Evolutionary conservation across 2,113 vertebrate genomes (phyloP).

Genomic region (Odocoileus hemionus): DNA sequence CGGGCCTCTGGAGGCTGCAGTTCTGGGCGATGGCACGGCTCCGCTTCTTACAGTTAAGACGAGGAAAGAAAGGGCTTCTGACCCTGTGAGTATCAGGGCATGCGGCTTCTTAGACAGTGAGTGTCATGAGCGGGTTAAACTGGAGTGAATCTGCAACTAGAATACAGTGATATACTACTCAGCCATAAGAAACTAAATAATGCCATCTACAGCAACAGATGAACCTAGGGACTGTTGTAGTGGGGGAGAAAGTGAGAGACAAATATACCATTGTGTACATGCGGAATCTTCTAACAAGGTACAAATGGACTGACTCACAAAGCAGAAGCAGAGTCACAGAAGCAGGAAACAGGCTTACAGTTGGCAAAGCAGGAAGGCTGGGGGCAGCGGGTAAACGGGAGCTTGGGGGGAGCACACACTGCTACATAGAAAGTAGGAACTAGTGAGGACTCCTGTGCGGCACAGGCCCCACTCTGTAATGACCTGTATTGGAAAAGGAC

Average conservation of each 20-base stretch:
- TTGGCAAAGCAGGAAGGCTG: neutral
- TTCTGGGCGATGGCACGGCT: slow-evolving; percentile 85
- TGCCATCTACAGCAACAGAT: neutral
- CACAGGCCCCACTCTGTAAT: neutral
- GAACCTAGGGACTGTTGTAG: neutral
- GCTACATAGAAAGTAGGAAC: fast-evolving
- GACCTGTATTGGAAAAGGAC: neutral
- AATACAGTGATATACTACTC: neutral
- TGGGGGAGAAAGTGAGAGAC: neutral
- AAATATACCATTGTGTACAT: fast-evolving
- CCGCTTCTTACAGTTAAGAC: slow-evolving; percentile 87
- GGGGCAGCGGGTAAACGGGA: neutral
- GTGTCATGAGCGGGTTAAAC: neutral
- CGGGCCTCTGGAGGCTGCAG: slow-evolving; percentile 91
- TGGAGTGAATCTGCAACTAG: neutral
- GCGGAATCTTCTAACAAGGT: neutral
- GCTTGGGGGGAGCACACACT: neutral
- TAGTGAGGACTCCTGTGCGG: fast-evolving
- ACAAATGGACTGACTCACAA: neutral
- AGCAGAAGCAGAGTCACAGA: neutral
- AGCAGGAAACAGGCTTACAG: neutral
- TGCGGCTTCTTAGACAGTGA: neutral
- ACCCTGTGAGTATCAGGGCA: slow-evolving; percentile 68
- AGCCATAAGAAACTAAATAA: neutral
- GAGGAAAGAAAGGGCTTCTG: slow-evolving; percentile 81